Evolutionary conservation across 2,113 vertebrate species (phyloP), one percentile per base, ranked within the genome.

Genomic region (Pygoscelis antarcticus): DNA sequence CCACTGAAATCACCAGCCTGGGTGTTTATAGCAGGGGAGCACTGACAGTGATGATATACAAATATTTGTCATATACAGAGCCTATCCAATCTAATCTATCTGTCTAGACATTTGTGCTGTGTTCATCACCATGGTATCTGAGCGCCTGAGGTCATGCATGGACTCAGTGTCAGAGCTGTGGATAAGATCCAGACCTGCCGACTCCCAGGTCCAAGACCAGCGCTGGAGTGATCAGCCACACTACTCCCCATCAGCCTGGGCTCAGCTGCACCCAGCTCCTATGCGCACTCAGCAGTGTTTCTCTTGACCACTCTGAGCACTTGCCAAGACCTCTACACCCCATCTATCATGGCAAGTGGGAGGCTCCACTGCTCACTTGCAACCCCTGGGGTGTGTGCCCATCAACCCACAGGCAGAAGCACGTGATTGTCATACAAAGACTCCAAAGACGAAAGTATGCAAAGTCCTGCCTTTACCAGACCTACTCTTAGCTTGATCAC

Each of bases 81-180:
- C 30, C 89, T 69, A 22, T 88, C 55, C 90, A 77, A 22, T 18
- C 66, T 81, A 8, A 74, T 74, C 93, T 68, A 85, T 96, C 87
- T 46, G 36, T 88, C n/a, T 87, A 90, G 96, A 96, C 95, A 68
- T 90, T 96, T 97, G 79, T 97, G 96, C 96, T 94, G 89, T 44
- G 84, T 25, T 96, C 96, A 97, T 96, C 97, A 96, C 96, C 94
- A 85, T 46, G 93, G 91, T 12, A 83, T 89, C 95, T 9, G 29
- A 96, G 81, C 0, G 83, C 96, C 87, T 47, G 58, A 84, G 95
- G 95, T 95, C 93, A 90, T 7, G 66, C 91, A 80, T 91, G 95
- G 96, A 97, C 94, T 97, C 97, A 96, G 94, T 96, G 93, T 87
- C 96, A 95, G 76, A 92, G 79, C 58, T 6, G 1, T 22, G 93